Percentiles rank a stretch among this genome's conserved stretches.
Evolutionary conservation across 1,140 invertebrate genomes (phyloP).

Genomic region (Lepidostoma basale): DNA sequence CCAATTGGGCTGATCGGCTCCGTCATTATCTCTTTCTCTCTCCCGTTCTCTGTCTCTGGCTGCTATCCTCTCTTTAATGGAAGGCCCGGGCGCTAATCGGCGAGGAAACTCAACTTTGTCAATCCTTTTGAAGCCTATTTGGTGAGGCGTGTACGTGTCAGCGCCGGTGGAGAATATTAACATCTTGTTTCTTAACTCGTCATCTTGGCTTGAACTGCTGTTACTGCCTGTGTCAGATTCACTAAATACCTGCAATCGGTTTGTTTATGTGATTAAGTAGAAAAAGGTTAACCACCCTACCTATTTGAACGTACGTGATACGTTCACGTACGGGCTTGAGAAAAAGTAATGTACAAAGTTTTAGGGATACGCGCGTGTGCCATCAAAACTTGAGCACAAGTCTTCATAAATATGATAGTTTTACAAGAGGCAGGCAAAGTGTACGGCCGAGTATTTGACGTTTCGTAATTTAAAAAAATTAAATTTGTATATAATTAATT

Average conservation of each 20-base stretch:
- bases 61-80: constrained; percentile 70
- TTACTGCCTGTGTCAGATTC: constrained; percentile 40
- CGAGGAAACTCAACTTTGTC: constrained; percentile 74
- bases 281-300: no score
- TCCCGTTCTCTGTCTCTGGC: constrained; percentile 61
- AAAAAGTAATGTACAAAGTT: no score
- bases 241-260: constrained; percentile 26
- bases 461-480: no score
- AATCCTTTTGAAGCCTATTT: constrained; percentile 85
- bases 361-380: no score
- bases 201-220: constrained; percentile 50
- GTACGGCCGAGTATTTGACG: no score
- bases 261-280: background rate
- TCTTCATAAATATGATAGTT: no score
- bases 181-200: constrained; percentile 57
- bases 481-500: no score
- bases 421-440: no score
- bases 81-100: constrained; percentile 70
- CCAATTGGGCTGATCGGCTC: constrained; percentile 64
- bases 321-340: no score
- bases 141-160: constrained; percentile 86
- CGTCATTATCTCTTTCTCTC: constrained; percentile 57
- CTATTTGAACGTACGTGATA: no score
- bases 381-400: no score
- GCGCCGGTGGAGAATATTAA: constrained; percentile 87